Evolutionary conservation across 2,888 invertebrate genomes (phyloP), one percentile per base, ranked within the genome.

Genomic region (Nineta flava): DNA sequence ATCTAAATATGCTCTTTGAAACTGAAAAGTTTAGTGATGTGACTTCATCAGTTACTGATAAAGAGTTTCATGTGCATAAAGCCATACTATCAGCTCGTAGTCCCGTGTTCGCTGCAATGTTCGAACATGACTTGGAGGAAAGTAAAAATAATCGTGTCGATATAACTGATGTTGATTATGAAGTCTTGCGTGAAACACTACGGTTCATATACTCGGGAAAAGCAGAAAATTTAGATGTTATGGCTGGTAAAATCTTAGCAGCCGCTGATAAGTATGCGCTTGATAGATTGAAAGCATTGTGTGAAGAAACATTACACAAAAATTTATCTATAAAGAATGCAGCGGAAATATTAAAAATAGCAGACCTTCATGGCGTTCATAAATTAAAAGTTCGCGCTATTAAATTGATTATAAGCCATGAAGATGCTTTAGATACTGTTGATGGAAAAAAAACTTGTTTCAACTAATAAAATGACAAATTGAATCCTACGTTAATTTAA

Each of bases 41-140:
- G 60, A 94, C 94, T 57, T 76, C 99, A 60, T 87, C 90, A 47
- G 94, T 95, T 50, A 85, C 84, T 53, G 88, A 87, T 54, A 75
- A 87, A 68, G 88, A 90, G 67, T 90, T 88, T 67, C 87, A 91
- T 69, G 95, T 94, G 62, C 96, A 97, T 71, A 96, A 96, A 79
- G 94, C 96, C 58, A 92, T 97, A 65, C 75, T 99, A 70, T 91
- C 93, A 92, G 95, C 96, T 57, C 82, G 97, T 62, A 95, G 95
- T 76, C 94, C 94, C 55, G 97, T 97, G 41, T 99, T 99, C 72
- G 92, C 93, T 62, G 99, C 99, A 54, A 99, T 99, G 97, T 97
- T 99, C 70, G 95, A 96, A 67, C 97, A 97, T 70, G 94, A 96
- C 71, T 96, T 97, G 94, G 93, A 94, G 65, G 97, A 97, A 66